Conservation (phyloP, 1,140 invertebrate genomes). For the Panagrolaimus sp. region DNA sequence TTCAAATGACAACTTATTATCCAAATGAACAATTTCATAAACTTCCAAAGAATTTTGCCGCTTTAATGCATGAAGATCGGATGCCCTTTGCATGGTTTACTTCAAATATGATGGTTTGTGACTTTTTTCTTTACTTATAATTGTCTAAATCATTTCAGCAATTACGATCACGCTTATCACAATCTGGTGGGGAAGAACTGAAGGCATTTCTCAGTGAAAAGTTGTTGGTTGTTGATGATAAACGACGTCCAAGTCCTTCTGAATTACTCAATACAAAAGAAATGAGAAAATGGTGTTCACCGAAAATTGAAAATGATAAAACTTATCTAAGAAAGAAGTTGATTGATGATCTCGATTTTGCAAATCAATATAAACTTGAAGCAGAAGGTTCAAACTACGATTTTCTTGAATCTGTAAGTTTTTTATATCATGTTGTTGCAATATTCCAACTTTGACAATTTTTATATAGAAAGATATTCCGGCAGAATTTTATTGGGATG, state of each 20-base stretch:
- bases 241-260: constrained; percentile 22
- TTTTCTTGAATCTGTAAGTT: constrained; percentile 33
- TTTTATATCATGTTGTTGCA: not conserved
- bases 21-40: constrained; percentile 34
- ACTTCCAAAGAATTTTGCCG: constrained; percentile 38
- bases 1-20: constrained; percentile 40
- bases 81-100: constrained; percentile 42
- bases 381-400: constrained; percentile 33
- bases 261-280: constrained; percentile 26
- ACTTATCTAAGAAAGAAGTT: constrained; percentile 31
- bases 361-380: constrained; percentile 35
- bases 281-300: constrained; percentile 35
- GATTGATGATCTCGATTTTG: constrained; percentile 40
- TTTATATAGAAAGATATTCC: constrained; percentile 41
- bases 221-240: constrained; percentile 30
- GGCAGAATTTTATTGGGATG: constrained; percentile 47
- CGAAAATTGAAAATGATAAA: constrained; percentile 28
- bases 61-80: constrained; percentile 35
- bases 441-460: not conserved
- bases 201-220: constrained; percentile 37
- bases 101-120: constrained; percentile 38
- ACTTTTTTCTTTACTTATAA: not conserved
- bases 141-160: constrained; percentile 29
- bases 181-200: constrained; percentile 39
- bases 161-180: constrained; percentile 38